These are phyloP conservation scores for Agriopis aurantiaria DNA, from an alignment of 2,888 invertebrate genomes.

Conservation along the genomic window DNA sequence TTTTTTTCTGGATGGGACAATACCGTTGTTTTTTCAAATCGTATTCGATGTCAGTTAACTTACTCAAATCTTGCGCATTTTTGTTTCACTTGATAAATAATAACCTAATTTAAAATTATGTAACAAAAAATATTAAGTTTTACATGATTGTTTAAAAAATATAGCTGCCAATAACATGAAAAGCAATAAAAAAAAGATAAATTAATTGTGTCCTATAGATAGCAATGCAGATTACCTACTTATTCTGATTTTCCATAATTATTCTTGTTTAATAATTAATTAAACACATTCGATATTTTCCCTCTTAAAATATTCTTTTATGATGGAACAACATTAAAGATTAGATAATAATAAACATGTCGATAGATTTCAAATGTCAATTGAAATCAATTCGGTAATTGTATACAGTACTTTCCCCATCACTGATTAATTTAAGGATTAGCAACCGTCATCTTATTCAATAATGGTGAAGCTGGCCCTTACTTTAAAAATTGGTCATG, in stretches of 20 bases:
- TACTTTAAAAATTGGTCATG: slow-evolving; percentile 5
- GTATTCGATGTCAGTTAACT: too few relatives aligned
- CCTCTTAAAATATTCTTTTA: slow-evolving; percentile 23
- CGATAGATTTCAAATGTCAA: slow-evolving; percentile 18
- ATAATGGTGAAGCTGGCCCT: slow-evolving; percentile 14
- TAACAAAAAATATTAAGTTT: slow-evolving; percentile 5
- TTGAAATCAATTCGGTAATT: slow-evolving; percentile 29
- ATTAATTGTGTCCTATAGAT: slow-evolving; percentile 1
- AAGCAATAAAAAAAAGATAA: not conserved
- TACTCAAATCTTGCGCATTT: not conserved
- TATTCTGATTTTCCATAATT: slow-evolving; percentile 10
- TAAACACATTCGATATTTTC: slow-evolving; percentile 28
- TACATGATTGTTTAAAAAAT: slow-evolving; percentile 4
- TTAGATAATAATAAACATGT: slow-evolving; percentile 18
- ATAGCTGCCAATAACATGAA: slow-evolving; percentile 18
- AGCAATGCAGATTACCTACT: slow-evolving; percentile 1
- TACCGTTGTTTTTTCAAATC: not conserved
- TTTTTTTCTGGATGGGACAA: not conserved
- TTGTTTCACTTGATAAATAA: slow-evolving; percentile 2
- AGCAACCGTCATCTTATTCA: slow-evolving; percentile 10
- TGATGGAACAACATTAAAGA: slow-evolving; percentile 26
- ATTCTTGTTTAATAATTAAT: slow-evolving; percentile 6
- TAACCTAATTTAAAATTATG: slow-evolving; percentile 5
- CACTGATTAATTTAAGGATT: not conserved
- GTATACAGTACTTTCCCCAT: slow-evolving; percentile 6